A percentile compares a stretch with the other conserved stretches of the same genome.
phyloP scores from a whole-genome alignment of 2,888 invertebrate genomes.

The Clunio marinus region DNA sequence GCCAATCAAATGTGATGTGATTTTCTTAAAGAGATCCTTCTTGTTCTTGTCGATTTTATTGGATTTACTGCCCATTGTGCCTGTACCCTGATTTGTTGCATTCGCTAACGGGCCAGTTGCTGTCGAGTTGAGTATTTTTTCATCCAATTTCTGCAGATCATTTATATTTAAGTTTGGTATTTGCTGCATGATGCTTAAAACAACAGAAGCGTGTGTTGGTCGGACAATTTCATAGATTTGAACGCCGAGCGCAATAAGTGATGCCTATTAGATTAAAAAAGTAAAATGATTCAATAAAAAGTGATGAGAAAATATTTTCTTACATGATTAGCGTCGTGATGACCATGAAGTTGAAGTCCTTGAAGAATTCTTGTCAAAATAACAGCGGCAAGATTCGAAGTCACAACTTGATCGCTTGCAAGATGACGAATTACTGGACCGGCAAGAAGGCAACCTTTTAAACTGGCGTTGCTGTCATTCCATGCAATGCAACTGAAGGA shows the following conservation, averaged over 20 bases:
- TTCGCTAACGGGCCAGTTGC: not conserved
- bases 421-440: conserved; percentile 67
- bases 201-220: conserved; percentile 68
- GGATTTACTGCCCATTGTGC: conserved; percentile 60
- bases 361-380: conserved; percentile 73
- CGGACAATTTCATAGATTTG: conserved; percentile 81
- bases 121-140: conserved; percentile 57
- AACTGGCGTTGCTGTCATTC: conserved; percentile 78
- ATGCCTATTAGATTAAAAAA: conserved; percentile 43
- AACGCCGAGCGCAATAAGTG: conserved; percentile 72
- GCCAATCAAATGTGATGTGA: conserved; percentile 77
- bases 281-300: conserved; percentile 9
- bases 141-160: conserved; percentile 80
- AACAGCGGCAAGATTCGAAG: conserved; percentile 63
- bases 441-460: conserved; percentile 72
- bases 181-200: conserved; percentile 64
- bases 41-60: conserved; percentile 84
- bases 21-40: conserved; percentile 85
- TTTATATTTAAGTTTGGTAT: conserved; percentile 78
- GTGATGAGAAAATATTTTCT: conserved; percentile 42
- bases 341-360: conserved; percentile 80
- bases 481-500: conserved; percentile 65
- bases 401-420: conserved; percentile 60
- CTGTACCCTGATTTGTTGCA: conserved; percentile 27
- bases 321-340: conserved; percentile 85